Base-by-base conservation (phyloP, 1,140 invertebrate species). In the Bradynema listronoti region DNA sequence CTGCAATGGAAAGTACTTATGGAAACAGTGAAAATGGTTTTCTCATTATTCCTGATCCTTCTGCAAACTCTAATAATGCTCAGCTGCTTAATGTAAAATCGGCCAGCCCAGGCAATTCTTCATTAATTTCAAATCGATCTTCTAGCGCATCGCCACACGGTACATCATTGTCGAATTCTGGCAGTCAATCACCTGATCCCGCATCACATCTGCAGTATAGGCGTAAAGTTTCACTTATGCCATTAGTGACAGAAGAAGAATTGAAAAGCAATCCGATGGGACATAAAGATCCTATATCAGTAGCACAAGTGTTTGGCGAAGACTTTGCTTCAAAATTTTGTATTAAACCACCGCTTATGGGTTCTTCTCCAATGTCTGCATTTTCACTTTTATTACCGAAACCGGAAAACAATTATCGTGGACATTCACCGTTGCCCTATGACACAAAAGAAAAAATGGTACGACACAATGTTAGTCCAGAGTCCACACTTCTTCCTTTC, bases 311-410 rank as follows among this genome's bases (percentile, higher is more conserved):
- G 5, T 69, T 69, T 14, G 67, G 67, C 25, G 69, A 57, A 14
- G 67, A 73, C 52, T 73, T 69, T 24, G 67, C 70, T 32, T 73
- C 70, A 5, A 33, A 49, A 7, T 73, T 73, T 24, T 72, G 69
- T 45, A 45, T 46, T 22, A 4, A 4, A 30, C 19, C 16, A 63
- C 24, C 60, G 29, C 16, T 32, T 2, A 4, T 22, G 6, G 27
- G 7, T 33, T 14, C 16, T 39, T 32, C 27, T 30, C 1, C 56
- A 63, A 16, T n/a, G n/a, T n/a, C n/a, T n/a, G n/a, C n/a, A n/a
- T n/a, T n/a, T n/a, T n/a, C n/a, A n/a, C n/a, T n/a, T n/a, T 58
- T 58, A 60, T 29, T 51, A 27, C 56, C 32, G 25, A 30, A 34
- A 16, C 9, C 64, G 22, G 16, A 16, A 19, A 50, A 4, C 4